phyloP scores from a whole-genome alignment of 23 tunicate species.

The Halocynthia aurantium region DNA sequence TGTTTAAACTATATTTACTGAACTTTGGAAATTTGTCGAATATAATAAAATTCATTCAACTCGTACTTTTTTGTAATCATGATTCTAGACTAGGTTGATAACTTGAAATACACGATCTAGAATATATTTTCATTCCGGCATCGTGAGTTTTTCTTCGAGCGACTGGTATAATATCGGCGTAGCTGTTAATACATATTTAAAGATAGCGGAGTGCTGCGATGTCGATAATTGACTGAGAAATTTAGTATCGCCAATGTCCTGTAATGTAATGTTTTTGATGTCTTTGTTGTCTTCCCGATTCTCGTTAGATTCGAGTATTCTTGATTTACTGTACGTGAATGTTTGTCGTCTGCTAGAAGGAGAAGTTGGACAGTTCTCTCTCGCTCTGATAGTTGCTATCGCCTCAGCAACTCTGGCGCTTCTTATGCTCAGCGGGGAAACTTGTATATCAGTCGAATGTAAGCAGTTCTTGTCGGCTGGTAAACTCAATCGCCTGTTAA shows the following conservation, averaged over 20 bases:
- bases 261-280: constrained; percentile 6
- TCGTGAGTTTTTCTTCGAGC: too few relatives aligned
- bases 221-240: background rate
- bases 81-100: too few relatives aligned
- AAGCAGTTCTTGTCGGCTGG: constrained; percentile 38
- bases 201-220: too few relatives aligned
- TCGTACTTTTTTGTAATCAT: too few relatives aligned
- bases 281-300: background rate
- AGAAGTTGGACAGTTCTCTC: background rate
- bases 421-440: constrained; percentile 68
- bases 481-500: constrained; percentile 63
- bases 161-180: too few relatives aligned
- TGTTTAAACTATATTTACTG: too few relatives aligned
- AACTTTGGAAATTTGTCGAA: too few relatives aligned
- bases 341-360: background rate
- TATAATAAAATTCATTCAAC: too few relatives aligned
- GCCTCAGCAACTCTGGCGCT: constrained; percentile 62
- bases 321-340: background rate
- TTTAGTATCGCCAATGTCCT: background rate
- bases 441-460: constrained; percentile 8
- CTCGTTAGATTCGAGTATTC: background rate
- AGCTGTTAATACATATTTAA: too few relatives aligned
- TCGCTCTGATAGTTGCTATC: constrained; percentile 60
- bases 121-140: too few relatives aligned
- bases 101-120: too few relatives aligned